Conservation (phyloP, 1,140 invertebrate species). For the Drosophila cardini region DNA sequence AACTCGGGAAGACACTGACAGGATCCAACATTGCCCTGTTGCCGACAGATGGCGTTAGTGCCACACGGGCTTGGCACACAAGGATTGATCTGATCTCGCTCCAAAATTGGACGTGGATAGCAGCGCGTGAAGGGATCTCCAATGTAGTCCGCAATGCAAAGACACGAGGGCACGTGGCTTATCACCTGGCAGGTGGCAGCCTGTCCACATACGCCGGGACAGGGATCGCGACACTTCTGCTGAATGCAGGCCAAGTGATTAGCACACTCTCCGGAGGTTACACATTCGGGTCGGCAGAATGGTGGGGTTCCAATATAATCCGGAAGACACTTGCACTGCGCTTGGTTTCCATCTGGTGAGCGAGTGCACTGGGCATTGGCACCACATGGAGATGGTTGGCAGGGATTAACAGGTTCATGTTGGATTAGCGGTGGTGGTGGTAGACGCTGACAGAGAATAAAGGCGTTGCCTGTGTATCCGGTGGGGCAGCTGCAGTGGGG, state of each 20-base stretch:
- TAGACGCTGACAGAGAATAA: slow-evolving; percentile 85
- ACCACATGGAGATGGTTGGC: slow-evolving; percentile 90
- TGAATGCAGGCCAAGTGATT: slow-evolving; percentile 89
- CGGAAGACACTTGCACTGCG: slow-evolving; percentile 91
- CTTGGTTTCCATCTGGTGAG: slow-evolving; percentile 88
- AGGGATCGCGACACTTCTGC: slow-evolving; percentile 90
- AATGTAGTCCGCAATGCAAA: slow-evolving; percentile 89
- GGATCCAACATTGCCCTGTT: slow-evolving; percentile 85
- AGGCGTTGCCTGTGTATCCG: slow-evolving; percentile 93
- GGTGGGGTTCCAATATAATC: slow-evolving; percentile 91
- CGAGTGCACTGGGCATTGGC: slow-evolving; percentile 90
- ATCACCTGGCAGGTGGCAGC: slow-evolving; percentile 91
- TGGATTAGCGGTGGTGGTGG: slow-evolving; percentile 63
- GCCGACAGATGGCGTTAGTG: slow-evolving; percentile 87
- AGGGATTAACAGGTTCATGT: slow-evolving; percentile 86
- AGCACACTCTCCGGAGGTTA: slow-evolving; percentile 88
- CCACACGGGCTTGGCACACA: slow-evolving; percentile 88
- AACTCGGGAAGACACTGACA: slow-evolving; percentile 86
- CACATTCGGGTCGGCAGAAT: slow-evolving; percentile 89
- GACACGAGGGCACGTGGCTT: slow-evolving; percentile 90
- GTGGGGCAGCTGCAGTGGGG: slow-evolving; percentile 91
- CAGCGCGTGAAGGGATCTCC: slow-evolving; percentile 89
- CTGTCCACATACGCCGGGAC: slow-evolving; percentile 89
- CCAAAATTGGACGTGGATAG: slow-evolving; percentile 81
- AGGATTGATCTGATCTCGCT: slow-evolving; percentile 86